These are phyloP conservation scores for Drosophila kanekoi DNA, from an alignment of 2,888 invertebrate species.

Conservation along the genomic window DNA sequence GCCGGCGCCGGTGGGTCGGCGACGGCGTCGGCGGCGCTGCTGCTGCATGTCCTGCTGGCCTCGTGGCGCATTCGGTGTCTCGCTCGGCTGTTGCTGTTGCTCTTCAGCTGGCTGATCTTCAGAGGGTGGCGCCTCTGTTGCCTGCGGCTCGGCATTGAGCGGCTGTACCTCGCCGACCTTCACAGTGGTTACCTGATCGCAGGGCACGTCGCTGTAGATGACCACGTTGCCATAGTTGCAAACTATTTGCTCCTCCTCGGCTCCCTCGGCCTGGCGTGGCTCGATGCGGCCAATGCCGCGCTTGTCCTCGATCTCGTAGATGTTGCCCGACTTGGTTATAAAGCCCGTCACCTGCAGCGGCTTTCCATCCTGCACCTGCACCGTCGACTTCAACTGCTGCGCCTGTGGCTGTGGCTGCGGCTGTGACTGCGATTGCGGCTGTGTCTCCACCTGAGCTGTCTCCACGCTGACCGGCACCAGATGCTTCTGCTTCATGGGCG, in stretches of 20 bases:
- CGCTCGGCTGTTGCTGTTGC: slow-evolving; percentile 2
- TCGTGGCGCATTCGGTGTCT: slow-evolving; percentile 48
- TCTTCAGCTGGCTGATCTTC: neutral
- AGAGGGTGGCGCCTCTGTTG: slow-evolving; percentile 2
- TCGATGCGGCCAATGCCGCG: slow-evolving; percentile 74
- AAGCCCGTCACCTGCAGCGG: slow-evolving; percentile 79
- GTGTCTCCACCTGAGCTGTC: neutral
- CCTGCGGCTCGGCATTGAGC: slow-evolving; percentile 16
- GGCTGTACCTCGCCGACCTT: slow-evolving; percentile 56
- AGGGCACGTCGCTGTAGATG: slow-evolving; percentile 82
- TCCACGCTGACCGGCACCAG: slow-evolving; percentile 47
- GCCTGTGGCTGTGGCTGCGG: slow-evolving; percentile 11
- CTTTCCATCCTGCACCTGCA: slow-evolving; percentile 50
- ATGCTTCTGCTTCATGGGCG: slow-evolving; percentile 65
- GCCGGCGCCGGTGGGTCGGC: slow-evolving; percentile 22
- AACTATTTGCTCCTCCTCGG: slow-evolving; percentile 55
- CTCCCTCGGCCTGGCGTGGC: slow-evolving; percentile 63
- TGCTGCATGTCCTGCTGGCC: slow-evolving; percentile 45
- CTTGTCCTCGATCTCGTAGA: slow-evolving; percentile 77
- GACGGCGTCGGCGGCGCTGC: slow-evolving; percentile 43
- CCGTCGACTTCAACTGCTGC: slow-evolving; percentile 21
- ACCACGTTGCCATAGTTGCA: slow-evolving; percentile 82
- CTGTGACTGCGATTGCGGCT: slow-evolving; percentile 5
- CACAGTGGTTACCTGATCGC: slow-evolving; percentile 71
- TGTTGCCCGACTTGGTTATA: slow-evolving; percentile 77